Percentiles rank a stretch among this genome's conserved stretches.
Conservation (phyloP, 2,113 vertebrate species). For the Prionailurus bengalensis region DNA sequence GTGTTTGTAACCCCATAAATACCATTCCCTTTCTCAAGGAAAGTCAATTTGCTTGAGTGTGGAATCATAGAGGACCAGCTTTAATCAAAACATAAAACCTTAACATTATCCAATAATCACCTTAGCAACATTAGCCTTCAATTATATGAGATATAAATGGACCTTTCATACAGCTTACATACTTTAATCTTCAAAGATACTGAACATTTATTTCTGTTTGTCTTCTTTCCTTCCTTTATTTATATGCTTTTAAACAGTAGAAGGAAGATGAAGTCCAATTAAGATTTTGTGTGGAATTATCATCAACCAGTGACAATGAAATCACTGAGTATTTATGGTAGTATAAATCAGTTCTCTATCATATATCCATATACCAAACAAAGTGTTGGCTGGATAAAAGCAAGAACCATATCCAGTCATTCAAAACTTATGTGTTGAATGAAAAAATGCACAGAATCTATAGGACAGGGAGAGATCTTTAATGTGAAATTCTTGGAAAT, state of each 20-base stretch:
- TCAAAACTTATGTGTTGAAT: neutral
- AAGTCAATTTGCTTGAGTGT: neutral
- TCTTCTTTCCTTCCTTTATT: neutral
- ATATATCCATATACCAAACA: neutral
- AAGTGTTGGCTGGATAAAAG: neutral
- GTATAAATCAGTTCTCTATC: neutral
- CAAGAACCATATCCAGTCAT: neutral
- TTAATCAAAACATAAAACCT: slow-evolving; percentile 35
- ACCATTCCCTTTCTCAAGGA: neutral
- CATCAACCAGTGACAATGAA: neutral
- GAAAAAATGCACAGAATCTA: neutral
- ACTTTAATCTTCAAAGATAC: neutral
- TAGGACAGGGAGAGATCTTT: neutral
- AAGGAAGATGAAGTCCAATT: neutral
- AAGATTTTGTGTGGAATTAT: neutral
- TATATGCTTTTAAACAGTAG: neutral
- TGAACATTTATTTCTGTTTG: neutral
- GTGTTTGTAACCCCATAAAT: neutral
- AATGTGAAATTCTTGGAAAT: slow-evolving; percentile 20
- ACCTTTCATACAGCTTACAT: slow-evolving; percentile 16
- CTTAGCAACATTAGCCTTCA: neutral
- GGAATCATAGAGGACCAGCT: neutral
- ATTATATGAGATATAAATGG: neutral
- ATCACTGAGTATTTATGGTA: neutral
- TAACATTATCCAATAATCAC: neutral